phyloP scores from a whole-genome alignment of 2,113 vertebrate species.

The Galeopterus variegatus region DNA sequence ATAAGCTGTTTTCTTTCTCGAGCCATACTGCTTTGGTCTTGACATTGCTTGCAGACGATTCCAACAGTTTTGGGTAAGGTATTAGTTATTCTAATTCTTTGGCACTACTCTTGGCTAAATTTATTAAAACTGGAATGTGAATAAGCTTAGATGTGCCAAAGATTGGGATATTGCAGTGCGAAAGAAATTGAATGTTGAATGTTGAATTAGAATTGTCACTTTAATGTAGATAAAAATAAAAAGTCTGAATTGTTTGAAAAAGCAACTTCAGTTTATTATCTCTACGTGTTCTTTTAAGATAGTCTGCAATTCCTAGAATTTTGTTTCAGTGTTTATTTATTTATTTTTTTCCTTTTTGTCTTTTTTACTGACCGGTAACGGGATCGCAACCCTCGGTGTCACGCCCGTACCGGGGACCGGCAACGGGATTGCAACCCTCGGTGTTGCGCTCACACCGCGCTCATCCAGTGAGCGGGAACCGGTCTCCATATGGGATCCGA shows the following conservation, averaged over 20 bases:
- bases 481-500: too few relatives aligned
- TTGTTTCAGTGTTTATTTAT: conserved; percentile 19
- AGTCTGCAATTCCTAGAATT: not conserved
- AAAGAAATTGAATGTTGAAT: conserved; percentile 24
- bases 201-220: not conserved
- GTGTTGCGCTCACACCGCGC: too few relatives aligned
- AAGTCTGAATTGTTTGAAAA: not conserved
- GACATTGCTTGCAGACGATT: not conserved
- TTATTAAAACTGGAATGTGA: conserved; percentile 38
- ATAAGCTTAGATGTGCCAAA: conserved; percentile 40
- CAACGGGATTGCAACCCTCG: too few relatives aligned
- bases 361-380: too few relatives aligned
- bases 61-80: not conserved
- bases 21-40: not conserved
- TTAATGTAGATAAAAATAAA: conserved; percentile 16
- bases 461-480: too few relatives aligned
- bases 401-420: too few relatives aligned
- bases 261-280: not conserved
- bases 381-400: too few relatives aligned
- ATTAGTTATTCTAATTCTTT: conserved; percentile 51
- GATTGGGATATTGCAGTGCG: not conserved
- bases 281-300: not conserved
- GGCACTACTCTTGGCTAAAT: not conserved
- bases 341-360: too few relatives aligned
- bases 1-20: conserved; percentile 28